Base-by-base conservation (phyloP, 2,797 vertebrate species). In the Carapus acus region DNA sequence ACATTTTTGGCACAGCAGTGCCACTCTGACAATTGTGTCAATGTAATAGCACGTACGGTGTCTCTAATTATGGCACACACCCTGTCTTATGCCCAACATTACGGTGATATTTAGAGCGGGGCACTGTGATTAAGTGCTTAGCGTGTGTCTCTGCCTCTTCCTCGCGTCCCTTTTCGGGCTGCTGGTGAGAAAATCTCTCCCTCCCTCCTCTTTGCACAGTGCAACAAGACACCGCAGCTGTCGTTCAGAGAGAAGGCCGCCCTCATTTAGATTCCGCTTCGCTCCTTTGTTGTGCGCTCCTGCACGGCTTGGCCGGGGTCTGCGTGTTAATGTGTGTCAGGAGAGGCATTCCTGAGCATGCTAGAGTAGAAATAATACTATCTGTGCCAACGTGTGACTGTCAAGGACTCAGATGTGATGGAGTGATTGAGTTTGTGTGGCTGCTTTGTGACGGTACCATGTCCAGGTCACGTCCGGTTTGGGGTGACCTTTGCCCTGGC, bases 401-500 rank as follows among this genome's bases (percentile, higher is more conserved):
- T 52, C 55, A 31, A 9, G 76, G 61, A 69, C 2, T 6, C n/a
- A n/a, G n/a, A 43, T 21, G 37, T 2, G 58, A 43, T 33, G 59
- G 49, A 17, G 36, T 58, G 24, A 46, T 52, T 39, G 41, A 22
- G 27, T 16, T 41, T 2, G 8, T 19, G 42, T 20, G 13, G 23
- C 19, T 54, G 1, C 17, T 29, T 19, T 51, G 1, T 18, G 40
- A 45, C 8, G 0, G 37, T 86, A 90, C 89, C 89, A 54, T 54
- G 36, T 89, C 89, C 89, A 90, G 54, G 74, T 81, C 85, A 86
- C 1, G 71, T 58, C 80, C 19, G 87, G 80, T 49, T 52, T 62
- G 15, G 89, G 89, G 62, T 78, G 27, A 60, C 87, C 88, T 6
- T 64, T 57, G 23, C 63, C 59, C 16, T 58, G 29, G 23, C 89